phyloP scores from a whole-genome alignment of 2,113 vertebrate species.

The Entomyzon cyanotis region DNA sequence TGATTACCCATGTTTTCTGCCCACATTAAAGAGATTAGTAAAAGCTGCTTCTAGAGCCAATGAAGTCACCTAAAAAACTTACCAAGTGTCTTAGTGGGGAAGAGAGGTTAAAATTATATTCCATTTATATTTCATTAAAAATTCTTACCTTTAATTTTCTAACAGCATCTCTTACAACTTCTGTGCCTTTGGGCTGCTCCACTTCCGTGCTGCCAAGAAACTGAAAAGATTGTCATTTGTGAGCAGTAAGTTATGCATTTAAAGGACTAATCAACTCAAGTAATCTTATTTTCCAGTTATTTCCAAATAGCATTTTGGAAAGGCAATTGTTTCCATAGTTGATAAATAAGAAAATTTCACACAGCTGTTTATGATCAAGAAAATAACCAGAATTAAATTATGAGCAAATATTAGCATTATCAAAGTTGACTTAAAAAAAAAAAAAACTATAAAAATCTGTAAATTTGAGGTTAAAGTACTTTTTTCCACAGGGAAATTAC shows the following conservation, averaged over 20 bases:
- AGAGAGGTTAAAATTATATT: not conserved
- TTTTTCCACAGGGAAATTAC: not conserved
- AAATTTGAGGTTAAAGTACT: not conserved
- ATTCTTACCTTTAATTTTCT: slow-evolving; percentile 92
- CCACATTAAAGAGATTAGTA: not conserved
- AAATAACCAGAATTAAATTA: not conserved
- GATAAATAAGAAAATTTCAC: not conserved
- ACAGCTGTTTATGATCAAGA: not conserved
- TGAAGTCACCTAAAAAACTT: not conserved
- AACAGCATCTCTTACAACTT: slow-evolving; percentile 95
- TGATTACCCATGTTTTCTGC: not conserved
- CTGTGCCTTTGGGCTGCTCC: slow-evolving; percentile 96
- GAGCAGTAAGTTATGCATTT: not conserved
- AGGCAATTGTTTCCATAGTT: not conserved
- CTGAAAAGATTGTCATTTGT: slow-evolving; percentile 71
- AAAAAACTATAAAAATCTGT: not conserved
- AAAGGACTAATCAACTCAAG: not conserved
- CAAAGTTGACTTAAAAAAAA: not conserved
- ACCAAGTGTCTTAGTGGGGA: not conserved
- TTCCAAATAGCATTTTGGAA: not conserved
- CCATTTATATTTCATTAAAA: not conserved
- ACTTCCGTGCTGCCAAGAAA: slow-evolving; percentile 97
- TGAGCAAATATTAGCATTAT: not conserved
- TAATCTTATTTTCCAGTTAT: not conserved
- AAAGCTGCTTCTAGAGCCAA: not conserved